Base-by-base conservation (phyloP, 2,888 invertebrate genomes). In the Lithophane socia region DNA sequence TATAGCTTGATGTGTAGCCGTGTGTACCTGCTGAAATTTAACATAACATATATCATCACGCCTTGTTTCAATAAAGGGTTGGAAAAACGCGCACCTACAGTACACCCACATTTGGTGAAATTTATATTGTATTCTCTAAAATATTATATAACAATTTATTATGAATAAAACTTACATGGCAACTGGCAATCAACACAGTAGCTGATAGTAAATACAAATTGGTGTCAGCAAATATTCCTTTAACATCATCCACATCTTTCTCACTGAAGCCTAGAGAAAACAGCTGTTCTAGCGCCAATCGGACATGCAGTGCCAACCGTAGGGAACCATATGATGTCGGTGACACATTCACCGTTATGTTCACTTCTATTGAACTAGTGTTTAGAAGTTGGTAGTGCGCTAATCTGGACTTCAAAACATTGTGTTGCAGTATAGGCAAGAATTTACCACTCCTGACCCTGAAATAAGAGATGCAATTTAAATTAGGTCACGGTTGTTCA, bases 191-290 rank as follows among this genome's bases (percentile, higher is more conserved):
- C 89, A 98, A 97, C 86, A 99, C 98, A 3, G 99, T 99, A 74
- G 98, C 97, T 87, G 98, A 98, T 64, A 99, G 95, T 78, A 99
- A 97, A 93, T 99, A 99, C 63, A 99, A 97, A 94, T 99, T 99
- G 0, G 99, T 99, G 91, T 99, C 99, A 0, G 99, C 98, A 95
- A 99, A 99, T 88, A 99, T 98, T 71, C 99, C 98, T 94, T 99
- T 99, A 0, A 99, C 98, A 96, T 99, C 99, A 95, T 99, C 99
- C 56, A 99, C 97, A 95, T 99, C 99, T 92, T 99, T 99, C 79
- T 98, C 98, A 58, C 98, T 98, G 91, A 99, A 99, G 10, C 99
- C 99, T 73, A 99, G 95, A n/a, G 95, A 92, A 69, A 97, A 95
- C 88, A 99, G 97, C 71, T 98, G 98, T 29, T 97, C 96, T 87